Evolutionary conservation across 2,888 invertebrate species (phyloP), one percentile per base, ranked within the genome.

Genomic region (Nephrotoma flavescens): DNA sequence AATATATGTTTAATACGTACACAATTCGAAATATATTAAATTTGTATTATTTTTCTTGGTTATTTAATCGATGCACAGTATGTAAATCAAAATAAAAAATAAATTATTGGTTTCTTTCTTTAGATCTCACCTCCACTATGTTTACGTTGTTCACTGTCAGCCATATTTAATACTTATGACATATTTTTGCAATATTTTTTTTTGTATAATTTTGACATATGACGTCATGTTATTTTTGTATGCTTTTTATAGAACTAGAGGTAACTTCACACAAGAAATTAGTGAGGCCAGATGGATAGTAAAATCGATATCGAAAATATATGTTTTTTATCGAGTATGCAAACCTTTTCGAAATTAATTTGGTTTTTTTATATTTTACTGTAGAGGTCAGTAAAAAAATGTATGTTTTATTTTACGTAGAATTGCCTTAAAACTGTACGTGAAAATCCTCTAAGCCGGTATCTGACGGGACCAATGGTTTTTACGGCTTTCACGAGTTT

Each of bases 141-240:
- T 88, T 88, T 88, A 88, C 87, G 88, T 88, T 85, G 87, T 57
- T 52, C 86, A 86, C 86, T 86, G 57, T 86, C 88, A 45, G 87
- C 88, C 88, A 88, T 88, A 57, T 87, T 88, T 47, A 42, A 44
- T 85, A 85, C 71, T 85, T 44, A 44, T 85, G 85, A 85, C 85
- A 85, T 42, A 42, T 85, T 85, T 42, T 85, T 85, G 42, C 44
- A 15, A 85, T 85, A 15, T 85, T 85, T 85, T 85, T 42, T 85
- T 85, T 85, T 41, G 41, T 41, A 42, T 3, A 42, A 7, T 42
- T 42, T 85, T 85, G 42, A 19, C 44, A 85, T 85, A 85, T 44
- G 85, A 44, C 85, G 44, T 44, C 42, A 85, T 19, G 3, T 9
- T 31, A 31, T 71, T 71, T 31, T 57, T n/a, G 12, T 31, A 31